Base-by-base conservation (phyloP, 2,797 vertebrate genomes). In the Phoeniculus purpureus region DNA sequence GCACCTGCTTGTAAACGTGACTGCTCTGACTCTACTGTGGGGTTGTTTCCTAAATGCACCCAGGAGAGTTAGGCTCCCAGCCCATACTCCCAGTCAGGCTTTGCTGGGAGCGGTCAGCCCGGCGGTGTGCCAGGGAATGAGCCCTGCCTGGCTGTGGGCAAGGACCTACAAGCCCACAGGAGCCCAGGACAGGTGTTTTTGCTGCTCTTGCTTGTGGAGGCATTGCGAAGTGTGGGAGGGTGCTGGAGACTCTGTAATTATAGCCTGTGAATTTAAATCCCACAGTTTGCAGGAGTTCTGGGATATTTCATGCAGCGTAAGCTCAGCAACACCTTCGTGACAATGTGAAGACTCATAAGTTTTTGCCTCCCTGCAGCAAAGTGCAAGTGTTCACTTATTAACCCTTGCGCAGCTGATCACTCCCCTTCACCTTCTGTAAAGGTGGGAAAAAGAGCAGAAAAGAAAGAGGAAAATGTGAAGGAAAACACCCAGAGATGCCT, bases 311-410 rank as follows among this genome's bases (percentile, higher is more conserved):
- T 65, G 58, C 85, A 73, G 88, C 11, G 67, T 70, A 94, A 90
- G 75, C 90, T 92, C 62, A 90, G 87, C 70, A 95, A 64, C 92
- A 91, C 87, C 89, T 89, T 86, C 11, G 6, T 94, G 89, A 94
- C 91, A 88, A 54, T 81, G 74, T 62, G 81, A 85, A 47, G 90
- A 78, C 83, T 93, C 87, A 29, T 18, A 83, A 71, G 85, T 79
- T 87, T 94, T 80, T 90, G 85, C 89, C 31, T 92, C 1, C 0
- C 87, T 95, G 64, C 47, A 86, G 88, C 84, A 77, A 94, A 87
- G 88, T 87, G 83, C 3, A 8, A 90, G 79, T 4, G 5, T 68
- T 92, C 26, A 8, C 43, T 58, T 64, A 10, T 92, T 96, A 95
- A 94, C 80, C 64, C 92, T 91, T 2, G 0, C 54, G 26, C 3